Evolutionary conservation across 2,888 invertebrate genomes (phyloP), one percentile per base, ranked within the genome.

Genomic region (Cantharis rustica): DNA sequence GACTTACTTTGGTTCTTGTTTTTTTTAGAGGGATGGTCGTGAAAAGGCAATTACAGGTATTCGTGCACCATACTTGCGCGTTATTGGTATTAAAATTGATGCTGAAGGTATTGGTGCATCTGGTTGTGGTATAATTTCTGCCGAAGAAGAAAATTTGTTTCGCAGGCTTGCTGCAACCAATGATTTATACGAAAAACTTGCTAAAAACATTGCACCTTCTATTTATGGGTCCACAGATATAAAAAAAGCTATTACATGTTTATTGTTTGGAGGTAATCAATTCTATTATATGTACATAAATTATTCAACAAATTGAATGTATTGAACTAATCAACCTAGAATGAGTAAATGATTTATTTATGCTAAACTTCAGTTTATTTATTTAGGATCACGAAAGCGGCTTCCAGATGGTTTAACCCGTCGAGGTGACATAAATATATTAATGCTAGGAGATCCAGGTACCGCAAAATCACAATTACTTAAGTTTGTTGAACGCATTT

Each of bases 381-480:
- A 10, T 27, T 11, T 63, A 92, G 92, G 95, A 13, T 93, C 96
- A 0, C 91, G 96, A 23, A 96, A 97, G 86, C 91, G 93, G 10
- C 89, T 99, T 82, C 99, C 99, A 0, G 99, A 99, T 89, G 99
- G 99, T 1, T 89, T 99, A 75, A 96, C 95, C 0, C 92, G 99
- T 11, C 92, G 99, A 86, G 99, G 99, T 3, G 99, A 99, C 87
- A 98, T 99, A 80, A 99, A 99, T 86, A 91, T 99, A 17, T 89
- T 99, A 13, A 90, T 99, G 77, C 90, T 99, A 26, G 99, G 99
- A 63, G 99, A 99, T 90, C 99, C 99, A 0, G 99, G 99, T 84
- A 99, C 99, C 0, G 99, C 99, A n/a, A 99, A 99, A 88, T 98
- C 98, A 0, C 99, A 99, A 87, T 89, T 99, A 75, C 89, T 99